Base-by-base conservation (phyloP, 2,888 invertebrate species). In the Eupithecia centaureata region DNA sequence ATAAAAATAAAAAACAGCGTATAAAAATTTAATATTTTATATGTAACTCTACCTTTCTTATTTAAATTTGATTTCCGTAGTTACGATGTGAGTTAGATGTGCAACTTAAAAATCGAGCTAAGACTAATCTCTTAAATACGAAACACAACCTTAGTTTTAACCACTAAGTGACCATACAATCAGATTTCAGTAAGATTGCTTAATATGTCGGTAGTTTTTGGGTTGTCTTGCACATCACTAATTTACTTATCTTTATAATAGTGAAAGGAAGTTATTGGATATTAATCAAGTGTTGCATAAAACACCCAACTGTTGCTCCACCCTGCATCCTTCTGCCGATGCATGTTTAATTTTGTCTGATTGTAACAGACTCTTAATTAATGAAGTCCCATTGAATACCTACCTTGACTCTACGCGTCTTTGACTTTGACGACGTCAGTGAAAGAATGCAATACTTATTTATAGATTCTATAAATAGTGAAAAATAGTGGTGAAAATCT, bases 211-310 rank as follows among this genome's bases (percentile, higher is more conserved):
- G 58, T 18, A 52, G 12, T 10, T 22, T 47, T 22, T 47, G 10
- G 18, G 47, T 47, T 42, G 42, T 27, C 38, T 67, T 61, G 51
- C 67, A 57, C 54, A 61, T 35, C 13, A 22, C 18, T 38, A 63
- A 75, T 75, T 75, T 74, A 72, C 72, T 63, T 30, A 65, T 76
- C 75, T 71, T 68, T 76, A 35, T 73, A 76, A 38, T 56, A 59
- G 60, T 63, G 64, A 64, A 68, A 65, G 70, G 71, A 73, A 69
- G 61, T 25, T 32, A 61, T 56, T 62, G 61, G 58, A 52, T 61
- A 61, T 60, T 57, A 32, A 67, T 71, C 68, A 62, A 67, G 32
- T 63, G 27, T 47, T 64, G 62, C 52, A 5, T 61, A 63, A 61
- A 64, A 56, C 60, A 15, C 30, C 25, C 33, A 32, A 33, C 25